Conservation (phyloP, 2,888 invertebrate genomes). For the Aspidiotus rigidus region DNA sequence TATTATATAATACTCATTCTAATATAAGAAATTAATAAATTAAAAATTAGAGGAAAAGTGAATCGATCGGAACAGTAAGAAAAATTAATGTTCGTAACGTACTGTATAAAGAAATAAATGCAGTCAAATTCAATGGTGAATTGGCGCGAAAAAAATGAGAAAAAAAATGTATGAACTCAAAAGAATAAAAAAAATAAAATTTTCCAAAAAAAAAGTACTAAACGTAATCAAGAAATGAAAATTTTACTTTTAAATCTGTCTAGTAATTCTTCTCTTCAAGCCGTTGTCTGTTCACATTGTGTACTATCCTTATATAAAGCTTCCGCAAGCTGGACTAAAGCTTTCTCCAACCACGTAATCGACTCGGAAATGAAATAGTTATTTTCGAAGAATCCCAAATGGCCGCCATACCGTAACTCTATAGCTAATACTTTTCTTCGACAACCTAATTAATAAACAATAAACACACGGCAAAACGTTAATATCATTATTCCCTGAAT, state of each 20-base stretch:
- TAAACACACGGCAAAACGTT: constrained; percentile 20
- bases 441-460: constrained; percentile 29
- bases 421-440: constrained; percentile 53
- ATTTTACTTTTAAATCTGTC: background rate
- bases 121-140: background rate
- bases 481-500: too few species aligned
- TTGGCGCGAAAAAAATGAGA: background rate
- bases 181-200: background rate
- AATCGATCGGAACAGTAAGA: background rate
- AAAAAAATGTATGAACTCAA: constrained; percentile 1
- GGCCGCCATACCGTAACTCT: constrained; percentile 83
- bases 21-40: constrained; percentile 1
- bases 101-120: background rate
- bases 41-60: background rate
- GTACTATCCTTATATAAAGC: constrained; percentile 22
- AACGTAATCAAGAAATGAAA: background rate
- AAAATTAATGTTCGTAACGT: background rate
- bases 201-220: background rate
- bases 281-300: background rate
- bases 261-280: background rate
- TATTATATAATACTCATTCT: background rate
- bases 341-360: constrained; percentile 85
- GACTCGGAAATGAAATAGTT: constrained; percentile 77
- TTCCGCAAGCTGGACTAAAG: constrained; percentile 51
- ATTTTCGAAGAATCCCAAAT: constrained; percentile 90